These are phyloP conservation scores for Epistrophe eligans DNA, from an alignment of 2,888 invertebrate genomes.

Conservation along the genomic window DNA sequence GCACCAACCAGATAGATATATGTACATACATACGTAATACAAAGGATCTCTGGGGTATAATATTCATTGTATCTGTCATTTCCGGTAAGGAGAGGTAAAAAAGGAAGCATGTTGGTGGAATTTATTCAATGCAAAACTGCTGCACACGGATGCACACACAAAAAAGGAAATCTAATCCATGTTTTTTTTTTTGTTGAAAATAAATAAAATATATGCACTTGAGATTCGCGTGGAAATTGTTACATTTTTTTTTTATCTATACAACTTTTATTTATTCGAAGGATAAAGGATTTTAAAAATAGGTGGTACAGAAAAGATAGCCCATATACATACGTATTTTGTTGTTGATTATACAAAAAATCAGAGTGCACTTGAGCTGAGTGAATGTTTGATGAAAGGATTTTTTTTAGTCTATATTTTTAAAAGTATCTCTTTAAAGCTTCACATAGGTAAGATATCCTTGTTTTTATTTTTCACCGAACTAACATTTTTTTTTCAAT, in stretches of 20 bases:
- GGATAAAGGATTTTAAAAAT: slow-evolving; percentile 15
- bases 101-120: slow-evolving; percentile 36
- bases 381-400: slow-evolving; percentile 16
- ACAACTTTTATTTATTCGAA: slow-evolving; percentile 16
- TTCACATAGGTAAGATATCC: too few relatives aligned
- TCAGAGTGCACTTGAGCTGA: slow-evolving; percentile 7
- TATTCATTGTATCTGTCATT: slow-evolving; percentile 45
- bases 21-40: too few relatives aligned
- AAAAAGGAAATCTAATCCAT: slow-evolving; percentile 39
- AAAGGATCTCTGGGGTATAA: slow-evolving; percentile 23
- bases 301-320: background rate
- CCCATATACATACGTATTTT: background rate
- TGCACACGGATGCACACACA: slow-evolving; percentile 34
- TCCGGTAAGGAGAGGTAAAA: slow-evolving; percentile 20
- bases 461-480: background rate
- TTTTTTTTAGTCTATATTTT: background rate
- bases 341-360: slow-evolving; percentile 5
- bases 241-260: background rate
- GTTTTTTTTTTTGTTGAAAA: slow-evolving; percentile 18
- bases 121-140: slow-evolving; percentile 38
- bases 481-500: slow-evolving; percentile 28
- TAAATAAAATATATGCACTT: slow-evolving; percentile 19
- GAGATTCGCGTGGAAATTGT: slow-evolving; percentile 26
- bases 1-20: background rate
- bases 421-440: background rate